phyloP scores from a whole-genome alignment of 2,888 invertebrate genomes.

The Sinohyriopsis cumingii region DNA sequence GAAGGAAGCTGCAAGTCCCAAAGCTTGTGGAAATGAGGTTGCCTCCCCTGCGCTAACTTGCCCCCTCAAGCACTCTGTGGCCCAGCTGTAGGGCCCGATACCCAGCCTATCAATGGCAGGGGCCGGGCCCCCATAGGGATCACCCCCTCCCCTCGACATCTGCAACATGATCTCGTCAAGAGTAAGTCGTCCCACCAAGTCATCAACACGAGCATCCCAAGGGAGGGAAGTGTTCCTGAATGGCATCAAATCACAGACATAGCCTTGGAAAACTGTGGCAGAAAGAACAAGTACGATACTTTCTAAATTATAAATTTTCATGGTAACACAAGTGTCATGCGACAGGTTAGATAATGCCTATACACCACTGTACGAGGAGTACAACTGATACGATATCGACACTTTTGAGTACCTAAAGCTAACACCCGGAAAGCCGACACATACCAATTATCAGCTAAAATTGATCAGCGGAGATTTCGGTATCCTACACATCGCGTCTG shows the following conservation, averaged over 20 bases:
- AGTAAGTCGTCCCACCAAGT: conserved; percentile 60
- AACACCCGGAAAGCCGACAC: too few relatives aligned
- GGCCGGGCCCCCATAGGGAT: conserved; percentile 53
- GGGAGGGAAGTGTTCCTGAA: conserved; percentile 62
- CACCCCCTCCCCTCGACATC: conserved; percentile 53
- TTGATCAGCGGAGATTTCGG: too few relatives aligned
- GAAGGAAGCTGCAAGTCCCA: conserved; percentile 68
- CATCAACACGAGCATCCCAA: conserved; percentile 62
- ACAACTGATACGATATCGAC: too few relatives aligned
- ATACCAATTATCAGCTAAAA: too few relatives aligned
- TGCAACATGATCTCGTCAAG: conserved; percentile 59
- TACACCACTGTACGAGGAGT: too few relatives aligned
- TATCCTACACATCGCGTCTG: too few relatives aligned
- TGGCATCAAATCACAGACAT: conserved; percentile 26
- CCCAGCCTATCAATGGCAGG: conserved; percentile 61
- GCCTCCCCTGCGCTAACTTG: conserved; percentile 62
- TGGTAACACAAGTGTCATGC: too few relatives aligned
- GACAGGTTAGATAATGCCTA: too few relatives aligned
- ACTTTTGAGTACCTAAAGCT: too few relatives aligned
- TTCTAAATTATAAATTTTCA: too few relatives aligned
- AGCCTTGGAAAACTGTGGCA: too few relatives aligned
- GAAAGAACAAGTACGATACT: too few relatives aligned
- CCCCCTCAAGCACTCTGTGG: conserved; percentile 67
- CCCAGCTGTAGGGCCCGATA: conserved; percentile 63
- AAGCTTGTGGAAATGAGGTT: conserved; percentile 67